Evolutionary conservation across 1,140 invertebrate genomes (phyloP).

Genomic region (Saccostrea echinata): DNA sequence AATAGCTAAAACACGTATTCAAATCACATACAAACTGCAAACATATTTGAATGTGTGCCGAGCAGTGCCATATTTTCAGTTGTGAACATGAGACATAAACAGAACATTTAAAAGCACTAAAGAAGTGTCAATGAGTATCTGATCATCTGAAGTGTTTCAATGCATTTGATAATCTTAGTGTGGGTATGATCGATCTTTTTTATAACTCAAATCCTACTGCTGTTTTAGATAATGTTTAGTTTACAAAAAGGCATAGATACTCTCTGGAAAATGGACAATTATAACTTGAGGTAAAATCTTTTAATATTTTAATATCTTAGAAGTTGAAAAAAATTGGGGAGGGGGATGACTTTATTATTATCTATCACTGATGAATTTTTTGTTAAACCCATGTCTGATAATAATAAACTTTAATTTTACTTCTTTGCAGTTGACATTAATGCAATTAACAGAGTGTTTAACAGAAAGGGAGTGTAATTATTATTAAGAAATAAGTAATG

Average conservation of each 20-base stretch:
- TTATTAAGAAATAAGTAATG: no score
- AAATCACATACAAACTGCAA: background rate
- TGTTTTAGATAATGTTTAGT: background rate
- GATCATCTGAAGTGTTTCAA: background rate
- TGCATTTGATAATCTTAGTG: background rate
- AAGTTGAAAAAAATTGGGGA: no score
- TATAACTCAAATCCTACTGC: background rate
- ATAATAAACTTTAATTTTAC: no score
- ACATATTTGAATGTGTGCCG: background rate
- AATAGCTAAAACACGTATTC: background rate
- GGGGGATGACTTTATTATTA: no score
- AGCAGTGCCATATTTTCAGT: background rate
- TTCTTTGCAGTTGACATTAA: no score
- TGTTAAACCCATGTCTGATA: no score
- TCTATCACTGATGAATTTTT: no score
- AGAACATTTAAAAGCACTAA: background rate
- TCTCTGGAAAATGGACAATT: background rate
- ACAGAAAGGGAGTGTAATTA: no score
- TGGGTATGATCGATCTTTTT: background rate
- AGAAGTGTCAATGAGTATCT: background rate
- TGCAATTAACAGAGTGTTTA: no score
- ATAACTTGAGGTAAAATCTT: background rate
- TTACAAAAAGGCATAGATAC: background rate
- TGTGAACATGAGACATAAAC: background rate
- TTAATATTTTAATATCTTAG: background rate